Conservation (phyloP, 2,113 vertebrate genomes). For the Callorhinus ursinus region DNA sequence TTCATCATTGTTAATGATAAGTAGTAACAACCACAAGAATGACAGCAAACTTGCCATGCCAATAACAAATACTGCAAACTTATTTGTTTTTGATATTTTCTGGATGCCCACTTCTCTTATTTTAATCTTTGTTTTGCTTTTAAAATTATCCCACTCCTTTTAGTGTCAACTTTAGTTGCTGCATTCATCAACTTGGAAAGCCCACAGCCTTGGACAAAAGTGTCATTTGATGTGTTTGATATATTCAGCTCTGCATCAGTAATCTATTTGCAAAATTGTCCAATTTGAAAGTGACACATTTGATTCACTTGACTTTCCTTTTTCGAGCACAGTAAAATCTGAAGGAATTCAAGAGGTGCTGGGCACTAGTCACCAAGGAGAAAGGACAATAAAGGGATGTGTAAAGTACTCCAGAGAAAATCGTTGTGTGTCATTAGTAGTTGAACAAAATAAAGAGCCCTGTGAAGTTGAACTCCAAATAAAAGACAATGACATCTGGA, state of each 20-base stretch:
- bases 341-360: constrained; percentile 57
- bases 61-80: constrained; percentile 4
- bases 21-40: neutral
- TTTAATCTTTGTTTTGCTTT: constrained; percentile 64
- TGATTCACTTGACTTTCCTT: constrained; percentile 67
- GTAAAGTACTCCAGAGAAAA: constrained; percentile 65
- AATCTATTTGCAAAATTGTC: constrained; percentile 75
- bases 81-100: constrained; percentile 53
- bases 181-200: constrained; percentile 52
- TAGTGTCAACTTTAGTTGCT: constrained; percentile 62
- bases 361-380: constrained; percentile 33
- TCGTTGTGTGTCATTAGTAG: constrained; percentile 36
- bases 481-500: constrained; percentile 53
- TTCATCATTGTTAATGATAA: constrained; percentile 67
- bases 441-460: constrained; percentile 45
- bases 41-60: neutral
- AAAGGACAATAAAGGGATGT: constrained; percentile 42
- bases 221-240: constrained; percentile 28
- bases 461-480: constrained; percentile 38
- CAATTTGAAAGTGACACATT: constrained; percentile 75
- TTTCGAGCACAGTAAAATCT: constrained; percentile 64
- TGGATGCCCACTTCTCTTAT: constrained; percentile 41
- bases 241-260: constrained; percentile 44
- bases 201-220: neutral
- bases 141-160: constrained; percentile 62